These are phyloP conservation scores for Cabera pusaria DNA, from an alignment of 2,888 invertebrate genomes.

Conservation along the genomic window DNA sequence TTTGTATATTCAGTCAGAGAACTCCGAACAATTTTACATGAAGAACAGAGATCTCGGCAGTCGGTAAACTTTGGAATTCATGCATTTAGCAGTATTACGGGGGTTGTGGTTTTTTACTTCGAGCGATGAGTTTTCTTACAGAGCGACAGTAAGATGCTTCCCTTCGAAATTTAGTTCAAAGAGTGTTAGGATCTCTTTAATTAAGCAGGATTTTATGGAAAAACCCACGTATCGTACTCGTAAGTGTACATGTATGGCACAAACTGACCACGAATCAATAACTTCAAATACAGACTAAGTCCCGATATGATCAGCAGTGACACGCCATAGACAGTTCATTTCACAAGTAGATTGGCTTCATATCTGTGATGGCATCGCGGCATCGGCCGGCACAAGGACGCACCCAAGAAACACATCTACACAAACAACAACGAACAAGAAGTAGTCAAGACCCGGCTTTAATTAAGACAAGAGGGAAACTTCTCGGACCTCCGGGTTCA, in stretches of 20 bases:
- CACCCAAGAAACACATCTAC: constrained; percentile 27
- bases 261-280: constrained; percentile 7
- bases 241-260: too few relatives aligned
- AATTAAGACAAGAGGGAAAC: constrained; percentile 50
- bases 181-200: too few relatives aligned
- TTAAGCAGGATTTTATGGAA: too few relatives aligned
- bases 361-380: too few relatives aligned
- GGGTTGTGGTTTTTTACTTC: constrained; percentile 4
- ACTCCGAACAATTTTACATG: constrained; percentile 29
- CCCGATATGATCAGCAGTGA: background rate
- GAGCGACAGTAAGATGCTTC: too few relatives aligned
- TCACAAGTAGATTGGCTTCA: too few relatives aligned
- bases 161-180: too few relatives aligned
- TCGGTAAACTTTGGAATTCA: constrained; percentile 25
- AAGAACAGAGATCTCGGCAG: constrained; percentile 22
- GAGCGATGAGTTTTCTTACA: constrained; percentile 1
- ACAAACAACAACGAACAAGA: constrained; percentile 51
- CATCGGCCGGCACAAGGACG: constrained; percentile 3
- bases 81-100: constrained; percentile 28
- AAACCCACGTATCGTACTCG: too few relatives aligned
- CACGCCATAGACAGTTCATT: too few relatives aligned
- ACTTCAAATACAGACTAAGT: background rate
- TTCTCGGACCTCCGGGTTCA: constrained; percentile 33
- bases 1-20: constrained; percentile 25
- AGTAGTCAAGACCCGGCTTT: constrained; percentile 48